phyloP scores from a whole-genome alignment of 2,888 invertebrate genomes.

The Panzeria rudis region DNA sequence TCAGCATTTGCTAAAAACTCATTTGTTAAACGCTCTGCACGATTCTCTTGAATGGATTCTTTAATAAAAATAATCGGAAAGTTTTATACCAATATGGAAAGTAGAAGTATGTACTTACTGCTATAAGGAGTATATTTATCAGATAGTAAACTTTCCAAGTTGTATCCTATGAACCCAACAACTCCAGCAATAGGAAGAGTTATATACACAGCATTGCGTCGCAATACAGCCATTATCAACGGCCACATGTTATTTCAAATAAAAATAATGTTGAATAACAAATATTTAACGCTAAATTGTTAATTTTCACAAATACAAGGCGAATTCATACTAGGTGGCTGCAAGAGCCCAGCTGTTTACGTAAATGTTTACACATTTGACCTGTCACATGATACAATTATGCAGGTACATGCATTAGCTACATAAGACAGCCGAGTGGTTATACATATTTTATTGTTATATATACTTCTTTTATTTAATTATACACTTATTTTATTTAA shows the following conservation, averaged over 20 bases:
- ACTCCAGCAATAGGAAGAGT: constrained; percentile 92
- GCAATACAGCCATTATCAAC: constrained; percentile 86
- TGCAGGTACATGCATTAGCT: too few species aligned
- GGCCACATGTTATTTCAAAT: constrained; percentile 88
- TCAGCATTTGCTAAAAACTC: constrained; percentile 85
- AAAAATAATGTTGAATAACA: background rate
- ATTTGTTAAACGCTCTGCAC: constrained; percentile 87
- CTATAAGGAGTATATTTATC: constrained; percentile 90
- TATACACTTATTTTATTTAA: too few species aligned
- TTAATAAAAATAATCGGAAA: constrained; percentile 75
- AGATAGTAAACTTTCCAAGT: constrained; percentile 90
- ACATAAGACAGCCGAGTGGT: too few species aligned
- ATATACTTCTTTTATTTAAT: too few species aligned
- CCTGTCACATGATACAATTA: too few species aligned
- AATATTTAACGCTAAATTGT: too few species aligned
- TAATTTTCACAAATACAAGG: too few species aligned
- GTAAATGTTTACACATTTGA: too few species aligned
- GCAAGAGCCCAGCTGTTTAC: too few species aligned
- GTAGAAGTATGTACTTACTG: constrained; percentile 84
- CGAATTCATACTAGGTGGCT: too few species aligned
- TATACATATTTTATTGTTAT: too few species aligned
- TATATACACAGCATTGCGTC: constrained; percentile 90
- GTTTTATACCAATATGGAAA: background rate
- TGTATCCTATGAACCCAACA: constrained; percentile 94
- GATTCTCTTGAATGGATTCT: constrained; percentile 90